Evolutionary conservation across 2,797 vertebrate species (phyloP).

Genomic region (Ambastaia sidthimunki): DNA sequence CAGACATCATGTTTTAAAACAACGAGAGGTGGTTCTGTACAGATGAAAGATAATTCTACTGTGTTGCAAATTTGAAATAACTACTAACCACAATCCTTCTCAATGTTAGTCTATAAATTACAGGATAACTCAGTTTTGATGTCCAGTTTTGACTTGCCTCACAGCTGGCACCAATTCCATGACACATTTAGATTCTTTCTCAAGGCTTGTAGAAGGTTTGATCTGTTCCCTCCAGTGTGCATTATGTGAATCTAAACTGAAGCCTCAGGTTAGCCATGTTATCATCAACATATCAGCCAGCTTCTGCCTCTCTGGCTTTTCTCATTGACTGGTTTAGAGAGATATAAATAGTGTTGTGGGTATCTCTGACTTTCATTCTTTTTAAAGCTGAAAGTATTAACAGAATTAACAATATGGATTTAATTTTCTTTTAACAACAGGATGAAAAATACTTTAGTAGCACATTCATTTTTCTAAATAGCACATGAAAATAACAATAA

Average conservation of each 20-base stretch:
- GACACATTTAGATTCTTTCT: not conserved
- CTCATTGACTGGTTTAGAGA: not conserved
- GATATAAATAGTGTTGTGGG: not conserved
- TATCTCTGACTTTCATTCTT: not conserved
- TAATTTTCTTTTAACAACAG: not conserved
- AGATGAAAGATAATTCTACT: not conserved
- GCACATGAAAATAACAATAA: not conserved
- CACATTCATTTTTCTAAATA: not conserved
- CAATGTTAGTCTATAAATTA: not conserved
- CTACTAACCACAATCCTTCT: conserved; percentile 10
- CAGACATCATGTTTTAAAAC: not conserved
- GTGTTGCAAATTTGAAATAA: not conserved
- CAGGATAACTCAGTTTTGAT: not conserved
- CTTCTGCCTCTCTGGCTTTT: not conserved
- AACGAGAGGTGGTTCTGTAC: not conserved
- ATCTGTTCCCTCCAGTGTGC: conserved; percentile 12
- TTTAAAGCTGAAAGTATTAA: not conserved
- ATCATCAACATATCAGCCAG: not conserved
- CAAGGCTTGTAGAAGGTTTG: not conserved
- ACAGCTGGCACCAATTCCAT: not conserved
- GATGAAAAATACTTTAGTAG: not conserved
- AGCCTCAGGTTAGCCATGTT: conserved; percentile 18
- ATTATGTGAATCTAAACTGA: not conserved
- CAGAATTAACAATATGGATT: not conserved
- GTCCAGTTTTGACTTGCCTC: not conserved